Base-by-base conservation (phyloP, 2,888 invertebrate genomes). In the Lapara coniferarum region DNA sequence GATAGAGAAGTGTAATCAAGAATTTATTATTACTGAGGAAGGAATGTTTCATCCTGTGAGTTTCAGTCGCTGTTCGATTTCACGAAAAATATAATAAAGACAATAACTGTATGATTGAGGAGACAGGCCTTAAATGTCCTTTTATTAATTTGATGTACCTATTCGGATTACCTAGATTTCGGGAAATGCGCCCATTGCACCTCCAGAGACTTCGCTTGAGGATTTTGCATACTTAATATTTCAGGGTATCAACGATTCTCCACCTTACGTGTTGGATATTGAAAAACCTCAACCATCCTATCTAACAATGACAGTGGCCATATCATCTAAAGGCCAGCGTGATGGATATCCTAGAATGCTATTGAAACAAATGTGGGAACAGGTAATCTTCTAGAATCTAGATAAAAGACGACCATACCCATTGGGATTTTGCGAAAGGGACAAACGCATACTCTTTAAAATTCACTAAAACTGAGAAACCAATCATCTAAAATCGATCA, bases 21-120 rank as follows among this genome's bases (percentile, higher is more conserved):
- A 93, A 73, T 93, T 93, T 71, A 87, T 92, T 59, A 92, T 93
- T 55, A 92, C 90, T 2, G 93, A 93, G 81, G 78, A 89, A 44
- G 93, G 92, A 66, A 74, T 81, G 6, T 86, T 78, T 71, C 84
- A 88, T 78, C 88, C 89, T 14, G 93, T 92, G 70, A 81, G 86
- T 82, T 59, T 37, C 66, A 2, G 37, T 25, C 25, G 25, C 25
- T 25, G 25, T 25, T 25, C 2, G 25, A 25, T 25, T 25, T 25
- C 25, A n/a, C n/a, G n/a, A n/a, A n/a, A n/a, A n/a, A n/a, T n/a
- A n/a, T n/a, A n/a, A n/a, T n/a, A n/a, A n/a, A 0, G 3, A n/a
- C 37, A 53, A 67, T 37, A 51, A 37, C 37, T 37, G 37, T 37
- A 5, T 6, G 37, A 37, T 37, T 37, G 6, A 37, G 37, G 37